phyloP scores from a whole-genome alignment of 2,888 invertebrate species.

The Fabriciana adippe region DNA sequence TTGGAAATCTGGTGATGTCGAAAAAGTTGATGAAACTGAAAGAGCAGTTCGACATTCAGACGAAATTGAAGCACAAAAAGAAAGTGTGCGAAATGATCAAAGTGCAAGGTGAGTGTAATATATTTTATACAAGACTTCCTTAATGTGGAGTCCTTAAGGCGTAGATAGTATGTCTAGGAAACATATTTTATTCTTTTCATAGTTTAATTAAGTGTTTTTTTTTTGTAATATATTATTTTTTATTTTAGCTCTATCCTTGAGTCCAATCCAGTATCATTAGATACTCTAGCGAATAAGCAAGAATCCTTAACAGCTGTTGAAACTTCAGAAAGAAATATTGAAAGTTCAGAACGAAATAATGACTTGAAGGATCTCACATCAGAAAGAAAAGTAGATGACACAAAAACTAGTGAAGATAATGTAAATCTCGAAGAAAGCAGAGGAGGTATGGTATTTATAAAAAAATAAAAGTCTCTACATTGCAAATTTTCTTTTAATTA shows the following conservation, averaged over 20 bases:
- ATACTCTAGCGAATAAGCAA: background rate
- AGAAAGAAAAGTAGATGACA: background rate
- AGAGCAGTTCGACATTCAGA: background rate
- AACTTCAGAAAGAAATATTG: conserved; percentile 4
- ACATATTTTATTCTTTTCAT: too few species aligned
- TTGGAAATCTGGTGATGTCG: background rate
- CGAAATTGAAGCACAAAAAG: too few species aligned
- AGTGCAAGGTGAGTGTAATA: too few species aligned
- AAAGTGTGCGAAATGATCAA: too few species aligned
- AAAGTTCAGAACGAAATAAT: too few species aligned
- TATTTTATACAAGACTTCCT: too few species aligned
- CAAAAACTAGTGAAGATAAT: background rate
- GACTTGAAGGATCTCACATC: too few species aligned
- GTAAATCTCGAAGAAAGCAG: background rate
- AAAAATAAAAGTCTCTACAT: too few species aligned
- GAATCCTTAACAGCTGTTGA: background rate
- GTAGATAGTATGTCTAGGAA: too few species aligned
- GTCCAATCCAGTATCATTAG: background rate
- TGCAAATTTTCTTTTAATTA: too few species aligned
- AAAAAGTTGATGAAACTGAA: background rate
- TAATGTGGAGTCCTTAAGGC: too few species aligned
- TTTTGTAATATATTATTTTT: background rate
- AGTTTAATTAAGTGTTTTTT: background rate
- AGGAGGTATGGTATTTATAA: background rate
- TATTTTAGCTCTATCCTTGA: background rate